Base-by-base conservation (phyloP, 2,888 invertebrate species). In the Phyllotreta cruciferae region DNA sequence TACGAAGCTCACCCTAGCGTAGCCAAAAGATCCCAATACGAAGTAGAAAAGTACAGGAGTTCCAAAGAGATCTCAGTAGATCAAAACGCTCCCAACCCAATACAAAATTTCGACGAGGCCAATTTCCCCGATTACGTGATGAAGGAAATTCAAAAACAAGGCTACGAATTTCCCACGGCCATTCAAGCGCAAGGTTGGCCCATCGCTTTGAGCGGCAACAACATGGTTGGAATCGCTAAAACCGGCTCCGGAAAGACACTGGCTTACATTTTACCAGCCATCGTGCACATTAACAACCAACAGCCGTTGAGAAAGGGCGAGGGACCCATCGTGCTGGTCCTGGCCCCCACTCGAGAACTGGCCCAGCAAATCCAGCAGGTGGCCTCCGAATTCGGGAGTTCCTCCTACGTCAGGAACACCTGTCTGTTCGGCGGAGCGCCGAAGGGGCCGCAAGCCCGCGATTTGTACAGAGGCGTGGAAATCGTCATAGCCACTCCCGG, bases 341-440 rank as follows among this genome's bases (percentile, higher is more conserved):
- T 94, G 37, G 93, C 93, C 1, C 91, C 91, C 1, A 92, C 92
- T 1, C 83, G 91, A 73, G 91, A 91, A 77, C 82, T 91, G 50
- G 91, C 91, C 0, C 90, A 90, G 77, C 91, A 93, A 80, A 93
- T 92, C 64, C 66, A 66, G 35, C 91, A 92, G 78, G 94, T 95
- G 1, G 91, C 93, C 54, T 88, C 87, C 66, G 92, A 93, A 75
- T 95, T 94, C 83, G 94, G 94, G 1, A 86, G 87, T 52, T 86
- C 90, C 0, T 90, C 92, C 0, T 88, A 90, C 73, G 88, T 94
- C 63, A 86, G 91, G 63, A 92, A 92, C 76, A 92, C 92, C 0
- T 95, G 94, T 80, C 85, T 94, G 11, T 96, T 94, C 82, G 96
- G 96, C 62, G 95, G 96, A 37, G 94, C 95, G n/a, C 92, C 93